Evolutionary conservation across 2,113 vertebrate species (phyloP), one percentile per base, ranked within the genome.

Genomic region (Oryzias woworae): DNA sequence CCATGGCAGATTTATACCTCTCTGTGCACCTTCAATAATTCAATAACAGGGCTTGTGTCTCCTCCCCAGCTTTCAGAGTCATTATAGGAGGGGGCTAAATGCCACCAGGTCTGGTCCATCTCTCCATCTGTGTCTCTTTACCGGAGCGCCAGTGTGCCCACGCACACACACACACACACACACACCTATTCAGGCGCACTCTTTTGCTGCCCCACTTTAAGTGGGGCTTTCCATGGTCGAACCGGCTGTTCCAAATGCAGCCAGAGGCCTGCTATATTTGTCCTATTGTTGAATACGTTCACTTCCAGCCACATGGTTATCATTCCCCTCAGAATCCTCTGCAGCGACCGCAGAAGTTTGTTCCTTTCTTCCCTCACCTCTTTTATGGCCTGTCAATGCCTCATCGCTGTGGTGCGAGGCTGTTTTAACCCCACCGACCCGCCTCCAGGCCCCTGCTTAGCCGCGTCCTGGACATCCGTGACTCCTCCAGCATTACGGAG

Each of bases 1-100:
- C 81, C 54, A 56, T 80, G 76, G 83, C 83, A 84, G 85, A 88
- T 88, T 88, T 89, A 90, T 88, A 85, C 80, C 77, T 86, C 86
- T 46, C 81, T 47, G 63, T 81, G 85, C 80, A 81, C 83, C 87
- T 85, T 90, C 84, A 89, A 84, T 90, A 87, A 89, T 89, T 90
- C 87, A 89, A 85, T 87, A 88, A 87, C 78, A 65, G 76, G 62
- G 78, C 78, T 66, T 64, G 77, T 81, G 83, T 89, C 81, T 87
- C 84, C 85, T 80, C 78, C 76, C 68, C 75, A 50, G 73, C 80
- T 81, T 73, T 83, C 82, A 59, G 81, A 82, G 86, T 88, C 84
- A 82, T 87, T 86, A 88, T 68, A 79, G 80, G 83, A 64, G 74
- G 63, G 82, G 72, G 73, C 84, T 88, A 86, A 88, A 89, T 88